Conservation (phyloP, 2,888 invertebrate species). For the Alentia gelatinosa region DNA sequence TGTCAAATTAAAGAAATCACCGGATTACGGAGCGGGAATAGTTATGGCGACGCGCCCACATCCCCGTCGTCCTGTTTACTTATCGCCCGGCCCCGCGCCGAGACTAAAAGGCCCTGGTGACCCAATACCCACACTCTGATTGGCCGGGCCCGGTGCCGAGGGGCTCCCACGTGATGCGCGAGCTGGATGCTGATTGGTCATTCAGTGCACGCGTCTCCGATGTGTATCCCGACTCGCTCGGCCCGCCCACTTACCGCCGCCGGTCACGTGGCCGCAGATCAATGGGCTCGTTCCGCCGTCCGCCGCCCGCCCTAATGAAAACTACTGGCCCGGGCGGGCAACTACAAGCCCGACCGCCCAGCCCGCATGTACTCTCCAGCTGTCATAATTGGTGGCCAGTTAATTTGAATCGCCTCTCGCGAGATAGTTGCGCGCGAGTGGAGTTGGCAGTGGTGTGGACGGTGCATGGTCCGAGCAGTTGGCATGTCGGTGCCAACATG, state of each 20-base stretch:
- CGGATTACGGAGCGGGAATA: not conserved
- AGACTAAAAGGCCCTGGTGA: not conserved
- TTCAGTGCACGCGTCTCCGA: not conserved
- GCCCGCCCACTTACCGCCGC: not conserved
- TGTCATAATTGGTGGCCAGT: too few relatives aligned
- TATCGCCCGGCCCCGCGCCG: not conserved
- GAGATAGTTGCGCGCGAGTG: not conserved
- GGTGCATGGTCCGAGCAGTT: not conserved
- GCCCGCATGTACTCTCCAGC: too few relatives aligned
- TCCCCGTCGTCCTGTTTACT: not conserved
- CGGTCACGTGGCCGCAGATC: not conserved
- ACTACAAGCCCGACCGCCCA: too few relatives aligned
- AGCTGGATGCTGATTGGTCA: not conserved
- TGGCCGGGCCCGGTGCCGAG: not conserved
- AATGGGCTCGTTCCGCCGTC: too few relatives aligned
- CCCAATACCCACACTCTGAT: not conserved
- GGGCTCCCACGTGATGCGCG: not conserved
- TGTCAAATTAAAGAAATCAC: not conserved
- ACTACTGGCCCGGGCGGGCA: too few relatives aligned
- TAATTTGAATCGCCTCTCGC: too few relatives aligned
- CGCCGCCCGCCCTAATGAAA: too few relatives aligned
- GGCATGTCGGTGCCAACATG: not conserved
- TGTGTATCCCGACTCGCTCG: not conserved
- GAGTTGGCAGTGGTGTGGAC: not conserved
- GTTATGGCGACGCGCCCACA: not conserved